Base-by-base conservation (phyloP, 2,113 vertebrate genomes). In the Prunella himalayana region DNA sequence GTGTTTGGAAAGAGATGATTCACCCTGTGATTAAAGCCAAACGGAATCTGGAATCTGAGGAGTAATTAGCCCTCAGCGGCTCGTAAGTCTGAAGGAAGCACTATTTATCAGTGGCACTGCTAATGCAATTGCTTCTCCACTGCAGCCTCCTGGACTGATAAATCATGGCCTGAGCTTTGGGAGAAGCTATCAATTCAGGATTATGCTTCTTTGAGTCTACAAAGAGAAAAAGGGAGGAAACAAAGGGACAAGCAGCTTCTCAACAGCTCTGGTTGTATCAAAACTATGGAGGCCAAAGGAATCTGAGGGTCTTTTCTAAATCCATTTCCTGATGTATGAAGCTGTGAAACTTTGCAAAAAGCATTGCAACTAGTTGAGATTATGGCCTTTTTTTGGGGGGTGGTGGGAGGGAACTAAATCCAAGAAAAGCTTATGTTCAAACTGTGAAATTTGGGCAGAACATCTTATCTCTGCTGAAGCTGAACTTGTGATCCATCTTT, bases 11-110 rank as follows among this genome's bases (percentile, higher is more conserved):
- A 93, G 97, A 98, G 97, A 97, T 97, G 98, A 98, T 97, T 98
- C 97, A 98, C 97, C 98, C 98, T 97, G 97, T 98, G 97, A 98
- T 98, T 98, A 98, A 97, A 98, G 95, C 95, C 97, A 97, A 97
- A 97, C 80, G 92, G 95, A 93, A 97, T 97, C 96, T 98, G 94
- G 95, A 91, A 96, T 97, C 96, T 97, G 93, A 97, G 95, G 97
- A 98, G 98, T 98, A 98, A 99, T 98, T 98, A 98, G 97, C 98
- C 95, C 93, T 90, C 97, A 97, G 97, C 96, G 98, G 96, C 93
- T 98, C 97, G 80, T 96, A 97, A 98, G 97, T 86, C 79, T 95
- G 96, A 87, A 84, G 93, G 96, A 96, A 90, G 86, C 94, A 92
- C 95, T 93, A 97, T 97, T 95, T 97, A 98, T 98, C 97, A 97